Evolutionary conservation across 1,140 invertebrate species (phyloP).

Genomic region (Hylyphantes graminicola): DNA sequence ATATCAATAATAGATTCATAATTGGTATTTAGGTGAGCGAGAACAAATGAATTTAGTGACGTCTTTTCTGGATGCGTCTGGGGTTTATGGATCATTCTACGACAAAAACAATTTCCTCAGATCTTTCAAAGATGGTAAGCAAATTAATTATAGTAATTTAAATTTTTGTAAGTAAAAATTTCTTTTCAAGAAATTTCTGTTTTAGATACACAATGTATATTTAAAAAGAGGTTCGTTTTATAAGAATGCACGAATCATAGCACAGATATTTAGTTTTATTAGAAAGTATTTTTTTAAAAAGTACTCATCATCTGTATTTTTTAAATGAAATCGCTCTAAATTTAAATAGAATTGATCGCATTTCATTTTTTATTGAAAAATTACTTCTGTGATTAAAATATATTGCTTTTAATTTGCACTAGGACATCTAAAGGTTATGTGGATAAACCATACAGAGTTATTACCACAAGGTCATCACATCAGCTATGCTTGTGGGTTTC

Average conservation of each 20-base stretch:
- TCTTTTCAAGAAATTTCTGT: too few species aligned
- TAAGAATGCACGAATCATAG: too few species aligned
- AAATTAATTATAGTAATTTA: constrained; percentile 9
- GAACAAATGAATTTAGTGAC: constrained; percentile 78
- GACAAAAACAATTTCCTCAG: constrained; percentile 60
- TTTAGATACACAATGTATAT: too few species aligned
- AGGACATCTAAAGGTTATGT: constrained; percentile 28
- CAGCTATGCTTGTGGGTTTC: constrained; percentile 62
- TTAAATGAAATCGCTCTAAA: too few species aligned
- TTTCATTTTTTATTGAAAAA: too few species aligned
- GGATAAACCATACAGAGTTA: constrained; percentile 48
- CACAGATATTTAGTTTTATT: too few species aligned
- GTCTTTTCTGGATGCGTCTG: constrained; percentile 78
- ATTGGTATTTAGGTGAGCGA: constrained; percentile 59
- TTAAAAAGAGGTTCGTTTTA: too few species aligned
- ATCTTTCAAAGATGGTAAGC: constrained; percentile 54
- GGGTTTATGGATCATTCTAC: constrained; percentile 76
- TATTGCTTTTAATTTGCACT: neutral
- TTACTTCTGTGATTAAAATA: too few species aligned
- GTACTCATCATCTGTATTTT: too few species aligned
- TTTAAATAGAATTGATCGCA: too few species aligned
- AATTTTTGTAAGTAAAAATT: constrained; percentile 16
- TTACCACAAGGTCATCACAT: constrained; percentile 62
- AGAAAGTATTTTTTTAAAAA: too few species aligned
- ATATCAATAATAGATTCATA: neutral